These are phyloP conservation scores for Nylanderia fulva DNA, from an alignment of 1,140 invertebrate species.

Conservation along the genomic window DNA sequence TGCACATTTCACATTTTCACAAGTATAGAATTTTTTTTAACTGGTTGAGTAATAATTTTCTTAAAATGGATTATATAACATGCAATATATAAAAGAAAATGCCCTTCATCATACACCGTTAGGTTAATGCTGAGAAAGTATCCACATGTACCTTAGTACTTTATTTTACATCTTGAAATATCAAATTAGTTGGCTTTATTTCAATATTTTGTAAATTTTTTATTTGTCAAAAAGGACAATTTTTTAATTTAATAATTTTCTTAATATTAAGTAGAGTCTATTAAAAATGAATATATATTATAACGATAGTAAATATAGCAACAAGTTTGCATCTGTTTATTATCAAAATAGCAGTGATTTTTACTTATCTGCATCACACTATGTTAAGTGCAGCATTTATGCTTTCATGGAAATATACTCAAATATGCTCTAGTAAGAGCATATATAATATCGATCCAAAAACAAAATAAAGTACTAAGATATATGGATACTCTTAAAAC, in stretches of 20 bases:
- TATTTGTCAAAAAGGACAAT: slow-evolving; percentile 15
- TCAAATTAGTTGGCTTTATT: neutral
- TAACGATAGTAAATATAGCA: slow-evolving; percentile 30
- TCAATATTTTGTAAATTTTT: neutral
- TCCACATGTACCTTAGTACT: slow-evolving; percentile 34
- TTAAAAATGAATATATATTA: slow-evolving; percentile 16
- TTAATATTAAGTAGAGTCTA: neutral
- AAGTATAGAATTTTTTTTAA: slow-evolving; percentile 32
- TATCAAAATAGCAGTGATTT: neutral
- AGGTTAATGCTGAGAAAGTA: slow-evolving; percentile 50
- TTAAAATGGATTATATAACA: slow-evolving; percentile 53
- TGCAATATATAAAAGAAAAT: slow-evolving; percentile 54
- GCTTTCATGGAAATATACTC: neutral
- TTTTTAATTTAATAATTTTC: slow-evolving; percentile 1
- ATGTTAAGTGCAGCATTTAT: neutral
- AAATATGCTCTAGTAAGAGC: neutral
- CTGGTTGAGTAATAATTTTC: slow-evolving; percentile 57
- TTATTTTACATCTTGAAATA: slow-evolving; percentile 31
- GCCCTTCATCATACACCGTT: slow-evolving; percentile 59
- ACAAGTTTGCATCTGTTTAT: neutral
- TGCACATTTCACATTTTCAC: slow-evolving; percentile 30
- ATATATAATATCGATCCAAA: slow-evolving; percentile 31
- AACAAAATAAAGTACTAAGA: slow-evolving; percentile 53
- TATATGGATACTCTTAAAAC: slow-evolving; percentile 41
- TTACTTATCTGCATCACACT: neutral